Conservation (phyloP, 1,140 invertebrate genomes). For the Apis dorsata region DNA sequence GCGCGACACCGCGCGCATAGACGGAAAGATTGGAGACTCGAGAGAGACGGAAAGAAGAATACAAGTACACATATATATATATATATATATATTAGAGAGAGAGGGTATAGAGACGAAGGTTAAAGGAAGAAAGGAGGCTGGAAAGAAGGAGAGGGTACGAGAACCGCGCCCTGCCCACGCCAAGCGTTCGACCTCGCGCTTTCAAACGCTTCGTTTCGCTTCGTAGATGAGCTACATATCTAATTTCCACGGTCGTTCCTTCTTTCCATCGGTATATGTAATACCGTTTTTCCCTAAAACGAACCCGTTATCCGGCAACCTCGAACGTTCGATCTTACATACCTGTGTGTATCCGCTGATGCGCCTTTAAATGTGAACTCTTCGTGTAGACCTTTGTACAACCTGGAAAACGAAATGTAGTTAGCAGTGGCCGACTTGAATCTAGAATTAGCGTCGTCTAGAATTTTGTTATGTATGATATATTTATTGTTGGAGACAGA, state of each 20-base stretch:
- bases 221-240: conserved; percentile 67
- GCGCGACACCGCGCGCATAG: conserved; percentile 53
- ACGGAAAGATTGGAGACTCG: conserved; percentile 31
- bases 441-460: no score
- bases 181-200: conserved; percentile 58
- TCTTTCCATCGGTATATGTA: background rate
- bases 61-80: no score
- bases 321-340: conserved; percentile 74
- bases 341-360: conserved; percentile 99
- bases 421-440: no score
- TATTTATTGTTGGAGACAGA: no score
- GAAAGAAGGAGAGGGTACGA: conserved; percentile 36
- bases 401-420: conserved; percentile 83
- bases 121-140: conserved; percentile 14
- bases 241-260: conserved; percentile 50
- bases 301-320: background rate
- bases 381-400: conserved; percentile 99
- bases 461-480: no score
- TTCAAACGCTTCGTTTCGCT: conserved; percentile 62
- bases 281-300: conserved; percentile 11
- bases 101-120: background rate
- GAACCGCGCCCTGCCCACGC: conserved; percentile 62
- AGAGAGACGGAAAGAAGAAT: background rate
- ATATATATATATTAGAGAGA: background rate
- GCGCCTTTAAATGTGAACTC: conserved; percentile 98